Evolutionary conservation across 1,140 invertebrate species (phyloP), one percentile per base, ranked within the genome.

Genomic region (Drosophila bifasciata): DNA sequence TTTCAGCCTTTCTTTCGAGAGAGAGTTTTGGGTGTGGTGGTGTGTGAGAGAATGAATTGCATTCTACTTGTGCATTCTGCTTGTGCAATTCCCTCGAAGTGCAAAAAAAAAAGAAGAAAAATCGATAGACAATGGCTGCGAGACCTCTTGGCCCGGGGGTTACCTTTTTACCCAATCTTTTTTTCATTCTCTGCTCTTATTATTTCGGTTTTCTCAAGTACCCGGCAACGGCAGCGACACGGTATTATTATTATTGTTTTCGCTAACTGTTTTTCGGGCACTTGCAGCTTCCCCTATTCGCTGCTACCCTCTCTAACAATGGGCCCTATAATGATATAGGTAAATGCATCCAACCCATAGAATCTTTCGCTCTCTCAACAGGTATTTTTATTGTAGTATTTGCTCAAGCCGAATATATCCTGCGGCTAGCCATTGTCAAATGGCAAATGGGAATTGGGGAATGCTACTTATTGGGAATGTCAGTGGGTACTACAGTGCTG

Each of bases 351-450:
- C 66, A 68, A 62, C 64, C 68, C 50, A 69, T 70, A 53, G 52
- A 64, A 75, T 60, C 11, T 25, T 66, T 53, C 23, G 1, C 5
- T 25, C 52, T 62, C 57, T 56, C 83, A 86, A 86, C 81, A 86
- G 81, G 81, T 86, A 86, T 88, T 86, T 86, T 86, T 86, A 86
- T 86, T 86, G 81, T 88, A 86, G 74, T 85, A 86, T 81, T 85
- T 85, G 64, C 81, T 74, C 81, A 86, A 60, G 69, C 73, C 75
- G 81, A 86, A 88, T 81, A 78, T 81, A 86, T 86, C 81, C 81
- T 88, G 81, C 74, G 83, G 81, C 81, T 86, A 76, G 81, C 73
- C 83, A 86, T 86, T 86, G 81, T 86, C 83, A 86, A 86, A 81
- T 86, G 73, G 69, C 43, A 59, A 48, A 41, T 56, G 69, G 28